phyloP scores from a whole-genome alignment of 2,113 vertebrate genomes.

The Platichthys stellatus region DNA sequence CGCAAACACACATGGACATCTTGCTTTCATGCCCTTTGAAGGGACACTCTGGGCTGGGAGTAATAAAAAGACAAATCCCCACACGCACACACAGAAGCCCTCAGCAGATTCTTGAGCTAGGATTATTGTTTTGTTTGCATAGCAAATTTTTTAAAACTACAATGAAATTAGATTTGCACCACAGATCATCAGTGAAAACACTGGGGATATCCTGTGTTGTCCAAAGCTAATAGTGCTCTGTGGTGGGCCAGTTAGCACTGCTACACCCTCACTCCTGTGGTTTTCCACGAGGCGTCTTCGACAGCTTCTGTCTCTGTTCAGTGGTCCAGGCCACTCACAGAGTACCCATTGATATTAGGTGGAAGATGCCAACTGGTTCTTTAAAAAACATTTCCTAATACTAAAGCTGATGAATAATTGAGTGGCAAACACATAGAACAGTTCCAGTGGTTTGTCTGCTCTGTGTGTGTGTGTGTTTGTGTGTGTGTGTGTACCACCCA shows the following conservation, averaged over 20 bases:
- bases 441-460: constrained; percentile 37
- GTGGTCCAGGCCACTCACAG: constrained; percentile 13
- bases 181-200: constrained; percentile 81
- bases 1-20: constrained; percentile 54
- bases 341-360: constrained; percentile 12
- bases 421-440: constrained; percentile 58
- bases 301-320: constrained; percentile 12
- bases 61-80: constrained; percentile 87
- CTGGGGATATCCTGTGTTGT: constrained; percentile 69
- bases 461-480: constrained; percentile 1
- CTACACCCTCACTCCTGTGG: constrained; percentile 10
- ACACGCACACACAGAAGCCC: constrained; percentile 66
- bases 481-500: constrained; percentile 68
- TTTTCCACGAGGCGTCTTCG: constrained; percentile 69
- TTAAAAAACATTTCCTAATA: constrained; percentile 3
- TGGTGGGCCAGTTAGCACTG: constrained; percentile 84
- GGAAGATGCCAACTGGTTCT: constrained; percentile 11
- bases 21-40: constrained; percentile 84
- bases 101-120: constrained; percentile 47
- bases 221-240: constrained; percentile 76
- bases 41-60: constrained; percentile 82
- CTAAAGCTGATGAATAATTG: constrained; percentile 38
- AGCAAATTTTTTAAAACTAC: constrained; percentile 90
- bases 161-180: constrained; percentile 92
- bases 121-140: constrained; percentile 88